Conservation (phyloP, 2,113 vertebrate species). For the Oostethus manadensis region DNA sequence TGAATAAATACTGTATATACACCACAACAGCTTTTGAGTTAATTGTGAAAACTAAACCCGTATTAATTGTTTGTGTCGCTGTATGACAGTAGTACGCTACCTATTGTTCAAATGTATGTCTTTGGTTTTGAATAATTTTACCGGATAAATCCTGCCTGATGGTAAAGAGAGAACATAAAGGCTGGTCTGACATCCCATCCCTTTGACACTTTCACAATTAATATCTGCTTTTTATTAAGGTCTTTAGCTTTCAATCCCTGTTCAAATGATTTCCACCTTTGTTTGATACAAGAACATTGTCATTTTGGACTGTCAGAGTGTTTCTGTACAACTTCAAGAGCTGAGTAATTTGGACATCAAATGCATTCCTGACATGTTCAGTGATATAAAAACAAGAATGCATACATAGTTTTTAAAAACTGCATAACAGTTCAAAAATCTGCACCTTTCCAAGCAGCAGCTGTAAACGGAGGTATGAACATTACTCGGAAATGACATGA, state of each 20-base stretch:
- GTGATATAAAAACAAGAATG: constrained; percentile 26
- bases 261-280: not conserved
- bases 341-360: not conserved
- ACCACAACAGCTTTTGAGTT: constrained; percentile 5
- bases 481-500: not conserved
- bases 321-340: not conserved
- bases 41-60: constrained; percentile 6
- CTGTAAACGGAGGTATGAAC: constrained; percentile 11
- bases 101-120: constrained; percentile 37
- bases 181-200: not conserved
- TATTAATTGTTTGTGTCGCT: not conserved
- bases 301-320: not conserved
- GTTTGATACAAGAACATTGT: not conserved
- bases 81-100: constrained; percentile 27
- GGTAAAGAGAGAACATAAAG: not conserved
- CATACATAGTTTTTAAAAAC: not conserved
- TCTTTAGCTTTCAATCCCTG: not conserved
- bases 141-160: constrained; percentile 10
- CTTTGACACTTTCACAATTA: not conserved
- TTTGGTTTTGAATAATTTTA: not conserved
- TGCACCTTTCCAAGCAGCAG: not conserved
- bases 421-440: not conserved
- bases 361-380: constrained; percentile 19
- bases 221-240: not conserved
- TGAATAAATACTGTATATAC: constrained; percentile 40